These are phyloP conservation scores for Chirona hameri DNA, from an alignment of 2,888 invertebrate genomes.

Conservation along the genomic window DNA sequence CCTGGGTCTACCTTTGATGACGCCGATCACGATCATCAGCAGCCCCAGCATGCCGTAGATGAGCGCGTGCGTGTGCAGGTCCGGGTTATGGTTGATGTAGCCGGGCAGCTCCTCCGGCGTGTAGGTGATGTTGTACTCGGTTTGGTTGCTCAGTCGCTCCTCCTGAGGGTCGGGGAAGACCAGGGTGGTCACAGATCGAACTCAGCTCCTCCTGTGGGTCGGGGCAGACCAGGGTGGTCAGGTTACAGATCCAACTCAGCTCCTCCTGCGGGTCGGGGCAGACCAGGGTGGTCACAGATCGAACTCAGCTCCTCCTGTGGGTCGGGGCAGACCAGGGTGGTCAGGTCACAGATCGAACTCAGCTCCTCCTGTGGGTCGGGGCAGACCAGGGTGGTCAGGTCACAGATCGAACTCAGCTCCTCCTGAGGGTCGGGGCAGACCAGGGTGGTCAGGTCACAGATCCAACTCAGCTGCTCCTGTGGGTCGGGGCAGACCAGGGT, in stretches of 20 bases:
- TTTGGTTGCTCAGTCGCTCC: constrained; percentile 35
- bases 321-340: no score
- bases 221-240: no score
- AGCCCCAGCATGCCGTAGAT: constrained; percentile 44
- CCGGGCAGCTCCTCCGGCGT: constrained; percentile 40
- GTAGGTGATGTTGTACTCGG: constrained; percentile 39
- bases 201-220: not conserved
- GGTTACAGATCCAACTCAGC: not conserved
- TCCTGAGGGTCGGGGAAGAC: not conserved
- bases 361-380: no score
- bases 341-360: no score
- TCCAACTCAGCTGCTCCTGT: no score
- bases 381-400: not conserved
- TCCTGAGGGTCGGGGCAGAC: not conserved
- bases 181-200: not conserved
- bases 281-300: no score
- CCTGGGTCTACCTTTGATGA: not conserved
- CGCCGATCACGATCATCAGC: not conserved
- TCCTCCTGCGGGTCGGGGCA: no score
- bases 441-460: not conserved
- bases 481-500: no score
- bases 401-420: no score
- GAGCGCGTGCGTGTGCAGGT: constrained; percentile 48
- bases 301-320: no score
- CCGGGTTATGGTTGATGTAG: constrained; percentile 48